phyloP scores from a whole-genome alignment of 2,797 vertebrate genomes.

The Sphenopsis melanotis region DNA sequence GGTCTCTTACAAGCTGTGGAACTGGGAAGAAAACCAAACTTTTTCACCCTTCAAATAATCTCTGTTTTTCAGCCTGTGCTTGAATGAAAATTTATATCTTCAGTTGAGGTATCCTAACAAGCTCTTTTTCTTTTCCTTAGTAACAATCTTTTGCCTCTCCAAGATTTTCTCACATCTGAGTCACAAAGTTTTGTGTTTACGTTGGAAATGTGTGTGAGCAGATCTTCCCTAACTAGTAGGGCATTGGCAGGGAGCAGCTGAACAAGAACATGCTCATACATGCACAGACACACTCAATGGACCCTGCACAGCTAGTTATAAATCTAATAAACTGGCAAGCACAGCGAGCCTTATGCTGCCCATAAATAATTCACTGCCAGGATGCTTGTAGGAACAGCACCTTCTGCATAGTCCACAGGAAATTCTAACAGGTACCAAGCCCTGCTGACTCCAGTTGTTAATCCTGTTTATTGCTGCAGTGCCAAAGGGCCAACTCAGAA shows the following conservation, averaged over 20 bases:
- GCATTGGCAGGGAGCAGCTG: not conserved
- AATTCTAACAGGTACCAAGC: slow-evolving; percentile 45
- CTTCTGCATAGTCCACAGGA: slow-evolving; percentile 59
- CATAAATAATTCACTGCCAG: slow-evolving; percentile 70
- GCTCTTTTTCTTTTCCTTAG: not conserved
- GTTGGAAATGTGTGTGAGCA: not conserved
- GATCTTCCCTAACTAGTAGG: not conserved
- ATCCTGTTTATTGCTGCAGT: slow-evolving; percentile 51
- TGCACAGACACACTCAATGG: not conserved
- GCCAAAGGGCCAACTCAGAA: slow-evolving; percentile 42
- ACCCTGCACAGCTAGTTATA: slow-evolving; percentile 45
- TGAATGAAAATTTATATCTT: not conserved
- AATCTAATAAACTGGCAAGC: slow-evolving; percentile 65
- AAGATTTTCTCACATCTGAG: not conserved
- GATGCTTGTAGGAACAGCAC: slow-evolving; percentile 56
- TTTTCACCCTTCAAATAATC: not conserved
- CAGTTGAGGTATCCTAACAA: not conserved
- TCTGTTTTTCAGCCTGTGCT: not conserved
- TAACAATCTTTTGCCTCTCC: not conserved
- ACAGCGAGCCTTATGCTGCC: slow-evolving; percentile 41
- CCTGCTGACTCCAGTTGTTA: slow-evolving; percentile 56
- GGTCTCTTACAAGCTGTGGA: not conserved
- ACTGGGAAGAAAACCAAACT: not conserved
- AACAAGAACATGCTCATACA: not conserved
- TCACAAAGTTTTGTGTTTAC: not conserved